Evolutionary conservation across 2,797 vertebrate species (phyloP), one percentile per base, ranked within the genome.

Genomic region (Eulemur rubriventer): DNA sequence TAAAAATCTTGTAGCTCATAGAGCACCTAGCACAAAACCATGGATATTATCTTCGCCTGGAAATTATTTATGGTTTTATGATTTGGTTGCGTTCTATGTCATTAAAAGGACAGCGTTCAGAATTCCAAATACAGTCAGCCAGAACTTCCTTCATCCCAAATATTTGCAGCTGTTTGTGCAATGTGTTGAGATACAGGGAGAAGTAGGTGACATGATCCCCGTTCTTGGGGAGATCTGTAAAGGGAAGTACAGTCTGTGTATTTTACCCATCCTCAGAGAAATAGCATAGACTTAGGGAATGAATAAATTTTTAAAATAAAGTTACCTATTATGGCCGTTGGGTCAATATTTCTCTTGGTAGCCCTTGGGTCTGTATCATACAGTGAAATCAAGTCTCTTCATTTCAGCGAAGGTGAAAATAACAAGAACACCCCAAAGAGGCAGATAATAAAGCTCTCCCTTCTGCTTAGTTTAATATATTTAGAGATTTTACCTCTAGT

Each of bases 341-440:
- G 81, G 75, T 97, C 67, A 97, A 59, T 95, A 94, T 96, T 97
- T 96, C 85, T 89, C n/a, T 89, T 94, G 46, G 41, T 92, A 96
- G 70, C 61, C 24, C 61, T 95, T 95, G 81, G 17, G 41, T 92
- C 96, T 96, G 76, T 52, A 59, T 63, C 83, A 76, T 69, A 89
- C 13, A 88, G 59, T 95, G 43, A 96, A 96, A 84, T 55, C 13
- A 61, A 93, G 30, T 57, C 30, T 94, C 41, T 91, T 87, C 8
- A 91, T 92, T 94, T 93, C 41, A 82, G 61, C 17, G 26, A 63
- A 91, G n/a, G 26, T 91, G 55, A 95, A 46, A 93, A 72, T 84
- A 89, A 82, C 41, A 91, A 91, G 35, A 91, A 48, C 4, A 82
- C n/a, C n/a, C 76, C 33, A 89, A 89, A 90, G n/a, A 95, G 81